Conservation (phyloP, 2,113 vertebrate species). For the mouse (Mus musculus) region DNA sequence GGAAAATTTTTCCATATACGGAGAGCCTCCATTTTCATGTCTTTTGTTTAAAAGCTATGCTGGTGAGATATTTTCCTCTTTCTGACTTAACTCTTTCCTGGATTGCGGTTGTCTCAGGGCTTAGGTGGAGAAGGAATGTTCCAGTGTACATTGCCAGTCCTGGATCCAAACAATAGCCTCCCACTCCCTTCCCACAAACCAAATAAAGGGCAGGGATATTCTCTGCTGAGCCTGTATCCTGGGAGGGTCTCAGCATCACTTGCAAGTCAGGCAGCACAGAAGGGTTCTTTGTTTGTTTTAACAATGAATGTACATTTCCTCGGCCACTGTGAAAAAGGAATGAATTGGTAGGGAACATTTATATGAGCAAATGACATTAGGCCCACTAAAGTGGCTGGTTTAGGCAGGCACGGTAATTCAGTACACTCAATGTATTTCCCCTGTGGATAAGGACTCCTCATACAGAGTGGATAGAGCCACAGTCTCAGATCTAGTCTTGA, state of each 20-base stretch:
- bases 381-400: background rate
- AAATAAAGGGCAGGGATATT: background rate
- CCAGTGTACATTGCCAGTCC: background rate
- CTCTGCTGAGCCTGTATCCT: background rate
- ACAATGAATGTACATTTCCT: background rate
- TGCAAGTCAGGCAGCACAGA: background rate
- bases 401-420: background rate
- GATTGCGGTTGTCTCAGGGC: background rate
- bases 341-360: background rate
- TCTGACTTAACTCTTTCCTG: slow-evolving; percentile 79
- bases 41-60: slow-evolving; percentile 87
- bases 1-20: slow-evolving; percentile 84
- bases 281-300: slow-evolving; percentile 23
- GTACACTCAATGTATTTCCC: background rate
- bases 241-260: background rate
- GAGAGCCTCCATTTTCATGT: slow-evolving; percentile 84
- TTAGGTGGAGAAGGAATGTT: background rate
- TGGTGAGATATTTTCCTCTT: slow-evolving; percentile 72
- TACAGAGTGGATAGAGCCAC: background rate
- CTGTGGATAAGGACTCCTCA: background rate
- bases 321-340: background rate
- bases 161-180: background rate
- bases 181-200: background rate
- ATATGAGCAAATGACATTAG: background rate
- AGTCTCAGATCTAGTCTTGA: background rate